A percentile compares a stretch with the other conserved stretches of the same genome.
Evolutionary conservation across 2,797 vertebrate species (phyloP).

Genomic region (Staurois parvus): DNA sequence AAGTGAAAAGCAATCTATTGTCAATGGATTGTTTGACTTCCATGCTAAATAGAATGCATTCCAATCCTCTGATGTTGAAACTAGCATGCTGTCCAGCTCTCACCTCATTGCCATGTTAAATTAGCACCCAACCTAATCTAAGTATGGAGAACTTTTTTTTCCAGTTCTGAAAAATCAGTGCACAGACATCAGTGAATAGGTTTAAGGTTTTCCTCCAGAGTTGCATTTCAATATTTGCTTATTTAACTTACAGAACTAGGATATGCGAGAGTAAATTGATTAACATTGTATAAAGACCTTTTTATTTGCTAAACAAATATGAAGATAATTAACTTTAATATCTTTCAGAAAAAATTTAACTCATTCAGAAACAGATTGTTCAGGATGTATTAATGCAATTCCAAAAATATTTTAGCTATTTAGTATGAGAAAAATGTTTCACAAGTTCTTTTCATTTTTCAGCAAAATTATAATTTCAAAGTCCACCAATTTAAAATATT

Average conservation of each 20-base stretch:
- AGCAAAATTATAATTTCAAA: not conserved
- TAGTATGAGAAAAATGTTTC: no score
- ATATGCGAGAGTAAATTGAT: not conserved
- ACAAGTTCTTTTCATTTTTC: no score
- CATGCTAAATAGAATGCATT: constrained; percentile 81
- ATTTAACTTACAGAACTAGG: not conserved
- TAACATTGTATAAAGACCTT: not conserved
- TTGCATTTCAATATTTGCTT: constrained; percentile 16
- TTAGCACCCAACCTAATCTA: constrained; percentile 75
- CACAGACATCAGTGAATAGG: constrained; percentile 65
- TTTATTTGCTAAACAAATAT: constrained; percentile 17
- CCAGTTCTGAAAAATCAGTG: constrained; percentile 63
- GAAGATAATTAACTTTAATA: not conserved
- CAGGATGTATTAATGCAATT: not conserved
- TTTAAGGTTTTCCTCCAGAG: constrained; percentile 44
- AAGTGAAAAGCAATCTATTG: constrained; percentile 77
- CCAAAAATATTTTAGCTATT: not conserved
- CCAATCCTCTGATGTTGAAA: constrained; percentile 82
- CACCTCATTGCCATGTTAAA: constrained; percentile 76
- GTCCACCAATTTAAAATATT: not conserved
- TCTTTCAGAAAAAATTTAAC: not conserved
- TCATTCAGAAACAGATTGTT: not conserved
- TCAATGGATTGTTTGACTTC: constrained; percentile 81
- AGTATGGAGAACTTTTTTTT: constrained; percentile 65
- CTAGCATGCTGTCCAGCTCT: constrained; percentile 76